Evolutionary conservation across 2,888 invertebrate genomes (phyloP).

Genomic region (Nymphalis polychloros): DNA sequence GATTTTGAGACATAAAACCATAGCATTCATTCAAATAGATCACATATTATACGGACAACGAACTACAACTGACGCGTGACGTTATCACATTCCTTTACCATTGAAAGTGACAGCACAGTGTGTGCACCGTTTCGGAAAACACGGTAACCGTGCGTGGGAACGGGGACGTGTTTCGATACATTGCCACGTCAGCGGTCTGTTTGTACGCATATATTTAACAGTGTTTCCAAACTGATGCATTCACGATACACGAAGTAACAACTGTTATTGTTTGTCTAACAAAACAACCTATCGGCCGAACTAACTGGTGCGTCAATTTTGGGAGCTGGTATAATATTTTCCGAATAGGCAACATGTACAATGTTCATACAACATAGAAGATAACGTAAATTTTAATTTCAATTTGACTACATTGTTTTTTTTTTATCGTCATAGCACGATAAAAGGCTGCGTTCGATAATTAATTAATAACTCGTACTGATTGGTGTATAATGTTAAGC

Average conservation of each 20-base stretch:
- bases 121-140: conserved; percentile 30
- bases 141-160: conserved; percentile 23
- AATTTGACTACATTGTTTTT: too few relatives aligned
- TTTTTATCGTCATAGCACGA: too few relatives aligned
- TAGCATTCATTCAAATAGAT: too few relatives aligned
- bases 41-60: not conserved
- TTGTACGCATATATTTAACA: conserved; percentile 39
- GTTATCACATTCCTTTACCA: conserved; percentile 17
- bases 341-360: not conserved
- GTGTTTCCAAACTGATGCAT: conserved; percentile 31
- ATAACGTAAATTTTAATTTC: not conserved
- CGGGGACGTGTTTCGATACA: conserved; percentile 28
- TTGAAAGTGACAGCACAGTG: conserved; percentile 12
- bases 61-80: conserved; percentile 24
- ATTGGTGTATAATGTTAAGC: too few relatives aligned
- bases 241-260: conserved; percentile 28
- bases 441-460: not conserved
- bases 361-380: not conserved
- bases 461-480: too few relatives aligned
- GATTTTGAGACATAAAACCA: too few relatives aligned
- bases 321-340: conserved; percentile 25
- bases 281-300: conserved; percentile 32
- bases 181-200: conserved; percentile 32
- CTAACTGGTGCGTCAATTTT: conserved; percentile 28
- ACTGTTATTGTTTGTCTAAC: conserved; percentile 38